phyloP scores from a whole-genome alignment of 2,113 vertebrate genomes.

The human (Homo sapiens) region GRCh38 chr7:93649501-93650000 shows the following conservation, averaged over 20 bases:
- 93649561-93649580: neutral
- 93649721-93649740: conserved; percentile 8
- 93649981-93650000: neutral
- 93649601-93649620: neutral
- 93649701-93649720: conserved; percentile 43
- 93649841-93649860: neutral
- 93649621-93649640: neutral
- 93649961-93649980: neutral
- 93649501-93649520: neutral
- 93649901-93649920: neutral
- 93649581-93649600: neutral
- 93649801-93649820: neutral
- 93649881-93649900: neutral
- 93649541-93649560: neutral
- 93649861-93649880: neutral
- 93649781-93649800: neutral
- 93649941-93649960: neutral
- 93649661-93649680: neutral
- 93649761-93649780: neutral
- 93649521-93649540: neutral
- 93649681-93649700: conserved; percentile 40
- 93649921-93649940: neutral
- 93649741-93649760: conserved; percentile 4
- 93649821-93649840: neutral
- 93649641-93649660: conserved; percentile 24